phyloP scores from a whole-genome alignment of 2,797 vertebrate species.

The Aselliscus stoliczkanus region DNA sequence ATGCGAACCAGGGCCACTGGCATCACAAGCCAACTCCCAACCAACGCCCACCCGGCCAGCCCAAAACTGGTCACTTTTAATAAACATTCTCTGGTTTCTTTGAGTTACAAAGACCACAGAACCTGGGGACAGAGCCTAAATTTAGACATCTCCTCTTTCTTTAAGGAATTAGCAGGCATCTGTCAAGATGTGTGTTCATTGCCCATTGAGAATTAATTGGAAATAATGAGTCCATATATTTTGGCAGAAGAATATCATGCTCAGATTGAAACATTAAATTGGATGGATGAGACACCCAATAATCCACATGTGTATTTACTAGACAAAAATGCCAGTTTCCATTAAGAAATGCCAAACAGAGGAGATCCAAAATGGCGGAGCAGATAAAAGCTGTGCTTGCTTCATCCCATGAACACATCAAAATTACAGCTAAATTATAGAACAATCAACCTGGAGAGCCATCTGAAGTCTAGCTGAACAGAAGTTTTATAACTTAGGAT shows the following conservation, averaged over 20 bases:
- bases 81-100: slow-evolving; percentile 21
- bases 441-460: too few species aligned
- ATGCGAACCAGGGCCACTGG: too few species aligned
- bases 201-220: not conserved
- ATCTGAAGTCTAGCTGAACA: too few species aligned
- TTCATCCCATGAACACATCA: too few species aligned
- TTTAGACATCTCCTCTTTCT: slow-evolving; percentile 4
- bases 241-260: not conserved
- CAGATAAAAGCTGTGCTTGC: too few species aligned
- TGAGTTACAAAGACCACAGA: slow-evolving; percentile 25
- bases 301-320: not conserved
- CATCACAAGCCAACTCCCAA: too few species aligned
- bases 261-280: not conserved
- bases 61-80: not conserved
- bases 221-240: not conserved
- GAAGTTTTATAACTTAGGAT: too few species aligned
- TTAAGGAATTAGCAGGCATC: slow-evolving; percentile 14
- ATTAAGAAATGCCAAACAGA: not conserved
- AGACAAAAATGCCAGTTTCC: not conserved
- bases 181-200: not conserved
- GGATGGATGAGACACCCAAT: not conserved
- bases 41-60: too few species aligned
- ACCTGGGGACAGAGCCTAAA: not conserved
- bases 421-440: too few species aligned
- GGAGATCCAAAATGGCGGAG: too few species aligned